Evolutionary conservation across 2,113 vertebrate genomes (phyloP).

Genomic region (Indri indri): DNA sequence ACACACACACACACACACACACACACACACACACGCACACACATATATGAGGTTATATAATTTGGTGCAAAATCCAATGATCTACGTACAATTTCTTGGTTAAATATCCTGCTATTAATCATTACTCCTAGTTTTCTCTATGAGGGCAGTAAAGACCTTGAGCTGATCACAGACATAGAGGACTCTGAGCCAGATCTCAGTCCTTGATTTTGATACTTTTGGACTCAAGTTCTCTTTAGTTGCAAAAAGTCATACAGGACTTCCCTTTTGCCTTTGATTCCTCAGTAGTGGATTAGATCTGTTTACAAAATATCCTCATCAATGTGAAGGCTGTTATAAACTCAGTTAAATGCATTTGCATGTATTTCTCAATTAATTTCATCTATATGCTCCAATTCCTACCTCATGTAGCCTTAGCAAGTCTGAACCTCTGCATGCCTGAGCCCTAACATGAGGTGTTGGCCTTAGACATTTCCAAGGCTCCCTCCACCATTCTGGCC

Average conservation of each 20-base stretch:
- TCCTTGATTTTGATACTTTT: constrained; percentile 2
- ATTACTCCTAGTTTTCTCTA: background rate
- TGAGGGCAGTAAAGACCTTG: background rate
- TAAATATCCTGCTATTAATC: background rate
- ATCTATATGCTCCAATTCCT: background rate
- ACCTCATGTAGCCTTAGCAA: background rate
- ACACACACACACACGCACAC: no score
- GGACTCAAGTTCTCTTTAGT: background rate
- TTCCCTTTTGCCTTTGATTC: background rate
- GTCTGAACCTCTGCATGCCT: background rate
- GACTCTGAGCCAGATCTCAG: background rate
- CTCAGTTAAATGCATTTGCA: background rate
- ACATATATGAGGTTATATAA: background rate
- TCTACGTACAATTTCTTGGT: background rate
- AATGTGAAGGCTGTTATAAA: background rate
- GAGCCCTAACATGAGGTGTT: background rate
- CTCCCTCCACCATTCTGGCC: background rate
- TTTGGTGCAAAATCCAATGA: background rate
- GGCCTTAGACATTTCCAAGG: background rate
- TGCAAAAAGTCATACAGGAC: background rate
- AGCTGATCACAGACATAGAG: background rate
- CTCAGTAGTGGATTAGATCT: background rate
- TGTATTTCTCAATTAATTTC: constrained; percentile 21
- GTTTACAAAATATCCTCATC: background rate
- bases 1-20: no score